phyloP scores from a whole-genome alignment of 2,797 vertebrate species.

The Pterois miles region DNA sequence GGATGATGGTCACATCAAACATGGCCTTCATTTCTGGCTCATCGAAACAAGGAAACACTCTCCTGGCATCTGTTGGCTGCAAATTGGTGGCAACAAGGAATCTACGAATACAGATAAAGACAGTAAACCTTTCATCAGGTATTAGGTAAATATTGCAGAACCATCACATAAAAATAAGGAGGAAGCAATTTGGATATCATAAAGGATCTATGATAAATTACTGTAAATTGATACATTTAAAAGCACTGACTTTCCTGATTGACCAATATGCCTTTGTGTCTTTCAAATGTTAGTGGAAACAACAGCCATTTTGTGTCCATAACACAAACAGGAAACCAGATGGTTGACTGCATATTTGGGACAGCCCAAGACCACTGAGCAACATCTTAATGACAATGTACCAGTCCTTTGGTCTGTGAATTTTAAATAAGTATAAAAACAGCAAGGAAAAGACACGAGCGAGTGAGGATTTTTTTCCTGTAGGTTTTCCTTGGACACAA shows the following conservation, averaged over 20 bases:
- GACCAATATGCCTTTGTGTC: background rate
- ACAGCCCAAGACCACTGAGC: background rate
- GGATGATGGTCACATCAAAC: conserved; percentile 77
- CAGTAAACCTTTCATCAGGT: background rate
- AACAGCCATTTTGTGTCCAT: background rate
- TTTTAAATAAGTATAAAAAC: background rate
- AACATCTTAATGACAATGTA: background rate
- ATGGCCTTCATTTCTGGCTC: conserved; percentile 85
- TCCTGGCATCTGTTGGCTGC: conserved; percentile 77
- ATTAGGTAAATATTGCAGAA: background rate
- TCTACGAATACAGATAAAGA: conserved; percentile 55
- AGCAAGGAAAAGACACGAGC: background rate
- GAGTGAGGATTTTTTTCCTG: no score
- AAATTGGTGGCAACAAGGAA: conserved; percentile 73
- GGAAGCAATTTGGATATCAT: background rate
- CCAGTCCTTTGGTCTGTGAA: background rate
- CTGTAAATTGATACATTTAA: background rate
- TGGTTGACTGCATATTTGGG: background rate
- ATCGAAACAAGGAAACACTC: conserved; percentile 86
- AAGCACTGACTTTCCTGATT: background rate
- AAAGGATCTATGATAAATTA: background rate
- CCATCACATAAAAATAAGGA: background rate
- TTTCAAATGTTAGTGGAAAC: background rate
- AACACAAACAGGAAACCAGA: background rate
- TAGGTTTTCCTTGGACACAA: no score